Percentiles rank a stretch among this genome's conserved stretches.
These are phyloP conservation scores for Leptatherina wallacei DNA, from an alignment of 2,797 vertebrate genomes.

Conservation along the genomic window DNA sequence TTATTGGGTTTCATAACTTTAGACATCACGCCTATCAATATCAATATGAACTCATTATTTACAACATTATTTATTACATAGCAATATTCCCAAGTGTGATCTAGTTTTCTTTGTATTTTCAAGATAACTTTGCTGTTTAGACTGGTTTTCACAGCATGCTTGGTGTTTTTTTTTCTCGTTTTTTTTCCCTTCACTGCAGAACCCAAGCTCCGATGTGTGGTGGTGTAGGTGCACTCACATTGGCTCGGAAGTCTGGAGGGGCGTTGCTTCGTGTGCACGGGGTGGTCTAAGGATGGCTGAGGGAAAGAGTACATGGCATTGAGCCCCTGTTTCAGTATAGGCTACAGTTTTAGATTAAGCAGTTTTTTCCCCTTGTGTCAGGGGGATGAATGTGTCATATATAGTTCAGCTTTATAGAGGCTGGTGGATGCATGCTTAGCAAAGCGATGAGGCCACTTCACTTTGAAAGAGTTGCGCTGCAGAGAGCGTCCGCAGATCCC, in stretches of 20 bases:
- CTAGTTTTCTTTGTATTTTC: neutral
- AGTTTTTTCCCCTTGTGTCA: conserved; percentile 22
- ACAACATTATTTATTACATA: neutral
- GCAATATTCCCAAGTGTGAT: conserved; percentile 1
- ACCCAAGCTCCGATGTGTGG: conserved; percentile 47
- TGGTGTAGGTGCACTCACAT: conserved; percentile 66
- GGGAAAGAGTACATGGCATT: conserved; percentile 81
- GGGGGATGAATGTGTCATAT: conserved; percentile 72
- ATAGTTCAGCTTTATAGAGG: conserved; percentile 59
- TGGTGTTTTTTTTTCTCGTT: neutral
- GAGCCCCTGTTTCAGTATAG: conserved; percentile 75
- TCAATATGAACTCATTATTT: too few relatives aligned
- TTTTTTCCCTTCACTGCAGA: conserved; percentile 13
- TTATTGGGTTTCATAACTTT: neutral
- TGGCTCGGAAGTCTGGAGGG: conserved; percentile 72
- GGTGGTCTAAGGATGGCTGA: conserved; percentile 81
- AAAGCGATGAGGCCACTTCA: conserved; percentile 83
- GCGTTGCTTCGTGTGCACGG: conserved; percentile 75
- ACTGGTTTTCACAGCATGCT: neutral
- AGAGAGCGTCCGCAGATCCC: conserved; percentile 79
- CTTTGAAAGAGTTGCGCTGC: conserved; percentile 78
- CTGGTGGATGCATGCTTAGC: conserved; percentile 65
- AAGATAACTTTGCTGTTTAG: neutral
- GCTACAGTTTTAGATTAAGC: conserved; percentile 68
- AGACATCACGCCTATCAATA: neutral